Percentiles rank a stretch among this genome's conserved stretches.
phyloP scores from a whole-genome alignment of 2,113 vertebrate genomes.

The Xiphophorus hellerii region DNA sequence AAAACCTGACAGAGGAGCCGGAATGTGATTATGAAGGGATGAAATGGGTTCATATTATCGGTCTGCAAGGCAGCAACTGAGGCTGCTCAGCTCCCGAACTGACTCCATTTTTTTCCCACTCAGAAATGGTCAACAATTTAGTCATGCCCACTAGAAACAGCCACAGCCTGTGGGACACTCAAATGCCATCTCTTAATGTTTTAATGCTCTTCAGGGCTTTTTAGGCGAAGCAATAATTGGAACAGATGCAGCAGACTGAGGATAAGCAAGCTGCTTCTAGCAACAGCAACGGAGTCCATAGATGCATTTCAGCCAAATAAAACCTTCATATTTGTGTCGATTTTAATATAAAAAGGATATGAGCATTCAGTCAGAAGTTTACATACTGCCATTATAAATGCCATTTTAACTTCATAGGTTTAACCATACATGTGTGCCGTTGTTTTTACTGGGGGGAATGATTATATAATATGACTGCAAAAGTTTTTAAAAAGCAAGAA shows the following conservation, averaged over 20 bases:
- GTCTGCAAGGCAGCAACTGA: background rate
- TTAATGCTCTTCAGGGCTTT: background rate
- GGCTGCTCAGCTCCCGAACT: background rate
- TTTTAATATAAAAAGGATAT: background rate
- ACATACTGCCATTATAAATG: background rate
- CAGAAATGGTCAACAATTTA: background rate
- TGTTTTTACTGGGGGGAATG: background rate
- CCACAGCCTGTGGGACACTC: conserved; percentile 1
- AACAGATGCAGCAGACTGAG: background rate
- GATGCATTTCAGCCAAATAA: background rate
- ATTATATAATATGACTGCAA: background rate
- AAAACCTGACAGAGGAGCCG: background rate
- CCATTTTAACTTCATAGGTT: background rate
- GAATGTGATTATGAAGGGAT: background rate
- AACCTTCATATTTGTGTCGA: background rate
- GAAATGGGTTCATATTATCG: background rate
- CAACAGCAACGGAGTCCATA: background rate
- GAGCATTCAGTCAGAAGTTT: background rate
- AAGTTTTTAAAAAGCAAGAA: too few relatives aligned
- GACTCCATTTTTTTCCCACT: background rate
- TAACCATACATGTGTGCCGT: background rate
- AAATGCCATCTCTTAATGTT: background rate
- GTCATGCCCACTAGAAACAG: background rate
- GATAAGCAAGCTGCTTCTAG: background rate
- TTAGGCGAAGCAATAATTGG: background rate